Percentiles rank a stretch among this genome's conserved stretches.
phyloP scores from a whole-genome alignment of 1,140 invertebrate genomes.

The Ceratosolen fusciceps region DNA sequence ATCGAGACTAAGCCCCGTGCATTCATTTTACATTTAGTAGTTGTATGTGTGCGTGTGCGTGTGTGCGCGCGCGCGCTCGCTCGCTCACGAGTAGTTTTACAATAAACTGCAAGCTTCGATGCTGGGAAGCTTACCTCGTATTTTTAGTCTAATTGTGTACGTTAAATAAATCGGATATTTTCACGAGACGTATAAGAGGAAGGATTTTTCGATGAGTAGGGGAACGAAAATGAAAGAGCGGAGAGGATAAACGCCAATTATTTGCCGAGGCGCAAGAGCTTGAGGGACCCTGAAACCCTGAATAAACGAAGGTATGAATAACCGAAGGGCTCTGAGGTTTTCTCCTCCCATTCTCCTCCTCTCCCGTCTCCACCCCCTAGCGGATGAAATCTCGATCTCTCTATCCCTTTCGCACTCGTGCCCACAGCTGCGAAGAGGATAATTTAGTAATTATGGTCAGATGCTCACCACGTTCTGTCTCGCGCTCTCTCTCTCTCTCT shows the following conservation, averaged over 20 bases:
- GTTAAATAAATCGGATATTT: slow-evolving; percentile 8
- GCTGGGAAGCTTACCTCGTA: neutral
- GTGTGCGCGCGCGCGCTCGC: too few species aligned
- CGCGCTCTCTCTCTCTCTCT: too few species aligned
- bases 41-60: too few species aligned
- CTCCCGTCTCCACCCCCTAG: slow-evolving; percentile 41
- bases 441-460: slow-evolving; percentile 64
- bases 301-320: slow-evolving; percentile 36
- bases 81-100: neutral
- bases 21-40: neutral
- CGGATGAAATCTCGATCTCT: slow-evolving; percentile 50
- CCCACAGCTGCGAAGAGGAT: slow-evolving; percentile 52
- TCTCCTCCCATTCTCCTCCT: slow-evolving; percentile 32
- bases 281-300: slow-evolving; percentile 15
- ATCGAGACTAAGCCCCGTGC: neutral
- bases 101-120: neutral
- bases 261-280: slow-evolving; percentile 26
- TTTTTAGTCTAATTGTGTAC: neutral
- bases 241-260: slow-evolving; percentile 40
- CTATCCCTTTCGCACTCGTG: slow-evolving; percentile 37
- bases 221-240: slow-evolving; percentile 38
- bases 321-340: slow-evolving; percentile 30
- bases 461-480: slow-evolving; percentile 60
- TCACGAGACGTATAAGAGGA: neutral
- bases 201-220: slow-evolving; percentile 15